phyloP scores from a whole-genome alignment of 1,140 invertebrate species.

The Brachionus calyciflorus region DNA sequence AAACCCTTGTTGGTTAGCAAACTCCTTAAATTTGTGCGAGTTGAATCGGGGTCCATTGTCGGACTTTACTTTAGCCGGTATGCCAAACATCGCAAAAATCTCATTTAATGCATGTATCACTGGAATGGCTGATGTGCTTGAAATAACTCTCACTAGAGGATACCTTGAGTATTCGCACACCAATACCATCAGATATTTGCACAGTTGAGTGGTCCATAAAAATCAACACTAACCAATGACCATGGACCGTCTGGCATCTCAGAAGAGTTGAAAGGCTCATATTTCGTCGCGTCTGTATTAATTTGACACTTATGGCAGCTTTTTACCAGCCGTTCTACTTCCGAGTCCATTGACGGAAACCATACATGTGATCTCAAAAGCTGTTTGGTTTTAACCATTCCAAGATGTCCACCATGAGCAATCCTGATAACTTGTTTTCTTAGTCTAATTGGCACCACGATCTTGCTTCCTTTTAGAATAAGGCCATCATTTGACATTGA shows the following conservation, averaged over 20 bases:
- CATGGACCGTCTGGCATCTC: slow-evolving; percentile 48
- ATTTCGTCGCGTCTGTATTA: slow-evolving; percentile 48
- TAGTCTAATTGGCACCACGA: no score
- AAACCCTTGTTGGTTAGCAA: no score
- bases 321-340: slow-evolving; percentile 47
- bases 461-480: no score
- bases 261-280: neutral
- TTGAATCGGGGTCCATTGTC: no score
- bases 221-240: slow-evolving; percentile 51
- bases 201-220: slow-evolving; percentile 51
- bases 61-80: no score
- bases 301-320: slow-evolving; percentile 49
- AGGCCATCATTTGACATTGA: no score
- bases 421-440: slow-evolving; percentile 46
- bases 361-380: slow-evolving; percentile 49
- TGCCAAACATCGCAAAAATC: slow-evolving; percentile 49
- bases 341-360: slow-evolving; percentile 48
- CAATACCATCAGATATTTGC: slow-evolving; percentile 51
- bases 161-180: slow-evolving; percentile 53
- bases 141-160: slow-evolving; percentile 50
- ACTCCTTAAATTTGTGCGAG: no score
- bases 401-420: slow-evolving; percentile 48
- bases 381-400: slow-evolving; percentile 50
- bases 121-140: slow-evolving; percentile 46
- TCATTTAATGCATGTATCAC: slow-evolving; percentile 34